Percentiles rank a stretch among this genome's conserved stretches.
Conservation (phyloP, 1,140 invertebrate genomes). For the Trichonephila clavata region DNA sequence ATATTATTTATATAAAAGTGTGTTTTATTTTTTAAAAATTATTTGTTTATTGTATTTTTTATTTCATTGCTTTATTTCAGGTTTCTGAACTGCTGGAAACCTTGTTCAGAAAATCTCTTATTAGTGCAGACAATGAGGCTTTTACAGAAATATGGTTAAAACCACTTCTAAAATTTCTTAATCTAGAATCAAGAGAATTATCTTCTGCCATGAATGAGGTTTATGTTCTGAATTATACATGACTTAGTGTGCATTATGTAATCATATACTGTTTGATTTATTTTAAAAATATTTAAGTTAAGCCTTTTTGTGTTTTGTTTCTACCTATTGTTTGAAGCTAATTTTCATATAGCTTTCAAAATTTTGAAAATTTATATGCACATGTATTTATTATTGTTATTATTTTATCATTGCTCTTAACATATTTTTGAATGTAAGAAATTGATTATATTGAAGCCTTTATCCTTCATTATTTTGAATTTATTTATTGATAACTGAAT, state of each 20-base stretch:
- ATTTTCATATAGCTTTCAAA: too few species aligned
- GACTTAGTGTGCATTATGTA: not conserved
- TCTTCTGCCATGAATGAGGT: conserved; percentile 79
- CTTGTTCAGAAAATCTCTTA: conserved; percentile 79
- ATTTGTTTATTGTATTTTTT: too few species aligned
- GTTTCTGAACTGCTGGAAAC: conserved; percentile 78
- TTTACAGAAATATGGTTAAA: conserved; percentile 79
- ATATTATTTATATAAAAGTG: too few species aligned
- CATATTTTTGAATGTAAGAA: too few species aligned
- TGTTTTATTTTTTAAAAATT: too few species aligned
- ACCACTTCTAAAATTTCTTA: conserved; percentile 79
- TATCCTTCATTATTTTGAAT: too few species aligned
- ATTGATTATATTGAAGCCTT: too few species aligned
- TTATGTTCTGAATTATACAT: not conserved
- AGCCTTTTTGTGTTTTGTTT: not conserved
- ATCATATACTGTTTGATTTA: not conserved
- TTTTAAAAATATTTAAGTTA: not conserved
- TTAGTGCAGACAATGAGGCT: not conserved
- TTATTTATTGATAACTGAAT: too few species aligned
- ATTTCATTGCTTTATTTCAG: conserved; percentile 12
- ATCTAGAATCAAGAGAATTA: conserved; percentile 77
- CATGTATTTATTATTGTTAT: too few species aligned
- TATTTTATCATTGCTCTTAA: too few species aligned
- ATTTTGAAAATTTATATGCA: too few species aligned
- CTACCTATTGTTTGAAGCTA: too few species aligned